Evolutionary conservation across 30 jellyfish, hydroid and myxozoan species (phyloP).

Genomic region (Aurelia sp.): DNA sequence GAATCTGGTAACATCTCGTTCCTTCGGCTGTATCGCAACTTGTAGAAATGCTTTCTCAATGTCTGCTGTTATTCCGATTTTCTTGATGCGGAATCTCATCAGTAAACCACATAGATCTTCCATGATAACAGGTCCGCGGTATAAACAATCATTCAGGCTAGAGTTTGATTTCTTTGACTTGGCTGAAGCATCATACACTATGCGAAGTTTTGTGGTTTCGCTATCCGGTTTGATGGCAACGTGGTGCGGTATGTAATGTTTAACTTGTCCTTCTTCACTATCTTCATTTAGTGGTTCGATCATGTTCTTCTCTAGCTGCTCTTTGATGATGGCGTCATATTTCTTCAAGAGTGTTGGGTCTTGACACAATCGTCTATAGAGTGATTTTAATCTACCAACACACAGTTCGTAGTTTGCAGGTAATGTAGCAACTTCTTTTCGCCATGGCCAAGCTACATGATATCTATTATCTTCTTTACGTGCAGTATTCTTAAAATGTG

Average conservation of each 20-base stretch:
- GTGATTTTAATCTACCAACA: conserved; percentile 12
- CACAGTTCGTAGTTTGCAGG: conserved; percentile 20
- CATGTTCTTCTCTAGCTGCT: conserved; percentile 36
- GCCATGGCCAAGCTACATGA: conserved; percentile 52
- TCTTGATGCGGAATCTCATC: conserved; percentile 22
- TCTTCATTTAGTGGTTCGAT: conserved; percentile 16
- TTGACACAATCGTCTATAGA: not conserved
- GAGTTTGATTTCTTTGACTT: conserved; percentile 13
- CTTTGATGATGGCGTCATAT: conserved; percentile 24
- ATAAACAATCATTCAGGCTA: conserved; percentile 17
- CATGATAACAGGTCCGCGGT: conserved; percentile 51
- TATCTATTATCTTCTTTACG: conserved; percentile 12
- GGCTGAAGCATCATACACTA: conserved; percentile 54
- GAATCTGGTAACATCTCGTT: conserved; percentile 53
- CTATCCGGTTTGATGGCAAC: conserved; percentile 18
- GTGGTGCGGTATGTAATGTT: conserved; percentile 48
- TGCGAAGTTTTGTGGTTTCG: conserved; percentile 46
- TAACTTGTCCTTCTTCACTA: conserved; percentile 2
- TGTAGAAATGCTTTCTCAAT: not conserved
- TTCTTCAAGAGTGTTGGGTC: not conserved
- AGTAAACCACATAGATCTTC: conserved; percentile 48
- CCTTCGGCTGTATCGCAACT: conserved; percentile 46
- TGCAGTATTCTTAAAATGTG: conserved; percentile 26
- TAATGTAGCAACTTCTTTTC: conserved; percentile 7
- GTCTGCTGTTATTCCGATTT: conserved; percentile 31